Base-by-base conservation (phyloP, 2,113 vertebrate species). In the Istiophorus platypterus region DNA sequence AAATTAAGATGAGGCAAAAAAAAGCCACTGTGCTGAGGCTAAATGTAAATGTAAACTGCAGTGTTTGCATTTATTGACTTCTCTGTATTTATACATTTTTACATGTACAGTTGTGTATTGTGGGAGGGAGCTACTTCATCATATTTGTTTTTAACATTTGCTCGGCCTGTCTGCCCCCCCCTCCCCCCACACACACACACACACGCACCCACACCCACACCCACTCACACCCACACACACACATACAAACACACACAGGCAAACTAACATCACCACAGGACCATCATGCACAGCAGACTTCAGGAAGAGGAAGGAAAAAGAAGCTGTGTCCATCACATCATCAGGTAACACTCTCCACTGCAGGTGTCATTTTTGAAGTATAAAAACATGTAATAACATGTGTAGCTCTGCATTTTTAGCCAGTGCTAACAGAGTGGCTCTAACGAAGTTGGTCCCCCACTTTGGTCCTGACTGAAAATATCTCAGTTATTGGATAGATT, bases 231-330 rank as follows among this genome's bases (percentile, higher is more conserved):
- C n/a, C n/a, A n/a, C n/a, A n/a, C n/a, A n/a, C n/a, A n/a, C n/a
- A n/a, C n/a, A n/a, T n/a, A n/a, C n/a, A n/a, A n/a, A n/a, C n/a
- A n/a, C n/a, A n/a, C n/a, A n/a, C 85, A 94, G 95, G 80, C 92
- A 91, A 82, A 90, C 84, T 56, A 93, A 87, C 56, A 78, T 88
- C 63, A 89, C 85, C 59, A 82, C 88, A 39, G 89, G 86, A 64
- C 49, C 92, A 68, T 67, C 91, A 24, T 89, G 91, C 84, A 88
- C 84, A 47, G 87, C 90, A 61, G 90, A 94, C 56, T 42, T 85
- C 61, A 92, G 93, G 78, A 93, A 91, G 69, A 91, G 91, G 76
- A 91, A 87, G 71, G 92, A 93, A 82, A 80, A 91, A 7, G 85
- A 85, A 22, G 76, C 82, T 11, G 51, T 77, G 22, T 67, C 91